Percentiles rank a stretch among this genome's conserved stretches.
Conservation (phyloP, 2,113 vertebrate genomes). For the Sus scrofa region DNA sequence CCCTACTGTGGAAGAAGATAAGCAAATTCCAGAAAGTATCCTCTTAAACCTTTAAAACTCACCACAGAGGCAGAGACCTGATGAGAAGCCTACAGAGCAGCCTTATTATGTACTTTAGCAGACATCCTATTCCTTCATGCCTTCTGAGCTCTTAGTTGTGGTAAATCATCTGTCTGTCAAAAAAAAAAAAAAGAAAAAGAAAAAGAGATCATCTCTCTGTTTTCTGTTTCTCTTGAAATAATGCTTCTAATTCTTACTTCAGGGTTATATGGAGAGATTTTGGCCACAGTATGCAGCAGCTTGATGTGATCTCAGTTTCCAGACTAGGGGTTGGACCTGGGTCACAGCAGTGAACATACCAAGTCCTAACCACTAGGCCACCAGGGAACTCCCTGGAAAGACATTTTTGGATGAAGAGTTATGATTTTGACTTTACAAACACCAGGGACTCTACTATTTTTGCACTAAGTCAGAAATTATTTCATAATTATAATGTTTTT, state of each 20-base stretch:
- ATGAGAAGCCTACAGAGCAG: background rate
- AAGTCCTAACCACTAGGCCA: no score
- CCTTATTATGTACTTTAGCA: background rate
- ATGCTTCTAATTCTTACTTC: background rate
- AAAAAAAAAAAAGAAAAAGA: no score
- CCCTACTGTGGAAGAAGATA: background rate
- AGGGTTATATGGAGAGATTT: background rate
- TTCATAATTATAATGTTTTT: background rate
- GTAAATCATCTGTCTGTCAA: no score
- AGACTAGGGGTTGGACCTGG: no score
- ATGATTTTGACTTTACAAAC: background rate
- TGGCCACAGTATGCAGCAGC: no score
- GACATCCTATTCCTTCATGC: background rate
- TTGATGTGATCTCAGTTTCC: no score
- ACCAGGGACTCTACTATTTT: conserved; percentile 31
- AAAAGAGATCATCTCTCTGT: background rate
- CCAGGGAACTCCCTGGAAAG: background rate
- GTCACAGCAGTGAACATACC: no score
- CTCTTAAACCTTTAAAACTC: background rate
- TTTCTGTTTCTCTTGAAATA: background rate
- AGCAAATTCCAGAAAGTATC: background rate
- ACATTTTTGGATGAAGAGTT: conserved; percentile 19
- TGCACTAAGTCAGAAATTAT: background rate
- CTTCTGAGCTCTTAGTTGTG: background rate
- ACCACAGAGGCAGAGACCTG: background rate